Base-by-base conservation (phyloP, 2,888 invertebrate species). In the Onchidella celtica region DNA sequence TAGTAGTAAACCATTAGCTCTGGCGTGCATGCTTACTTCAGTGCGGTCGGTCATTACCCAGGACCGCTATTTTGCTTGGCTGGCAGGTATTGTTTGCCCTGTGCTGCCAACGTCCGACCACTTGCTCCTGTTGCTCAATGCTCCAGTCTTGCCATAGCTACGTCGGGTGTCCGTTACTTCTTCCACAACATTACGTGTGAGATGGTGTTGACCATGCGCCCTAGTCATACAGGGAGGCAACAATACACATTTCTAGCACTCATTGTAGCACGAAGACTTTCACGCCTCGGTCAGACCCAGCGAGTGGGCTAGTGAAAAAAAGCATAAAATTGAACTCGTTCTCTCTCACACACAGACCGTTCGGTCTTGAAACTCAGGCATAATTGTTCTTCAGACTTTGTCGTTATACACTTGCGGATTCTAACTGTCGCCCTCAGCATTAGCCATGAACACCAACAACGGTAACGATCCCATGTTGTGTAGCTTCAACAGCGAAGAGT, bases 381-480 rank as follows among this genome's bases (percentile, higher is more conserved):
- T n/a, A n/a, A n/a, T n/a, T n/a, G n/a, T n/a, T n/a, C n/a, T n/a
- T n/a, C n/a, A n/a, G n/a, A n/a, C n/a, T n/a, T n/a, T n/a, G n/a
- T n/a, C n/a, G n/a, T n/a, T n/a, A n/a, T n/a, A n/a, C n/a, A n/a
- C n/a, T n/a, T n/a, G n/a, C n/a, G n/a, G n/a, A n/a, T n/a, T n/a
- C n/a, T n/a, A n/a, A n/a, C n/a, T n/a, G n/a, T n/a, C n/a, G n/a
- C 55, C 17, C 9, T 55, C 17, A 55, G 65, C 65, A 21, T 17
- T 24, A 17, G 21, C 14, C 36, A 79, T 79, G 79, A 79, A 79
- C 55, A 47, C 55, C 9, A 65, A 80, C 59, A 66, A 27, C 4
- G 73, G 79, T 0, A 74, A 65, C 59, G 81, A 81, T 27, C 81
- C 81, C 21, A 81, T 81, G 81, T 57, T 81, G 40, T 81, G 63